Evolutionary conservation across 2,888 invertebrate species (phyloP), one percentile per base, ranked within the genome.

Genomic region (Stenchaetothrips biformis): DNA sequence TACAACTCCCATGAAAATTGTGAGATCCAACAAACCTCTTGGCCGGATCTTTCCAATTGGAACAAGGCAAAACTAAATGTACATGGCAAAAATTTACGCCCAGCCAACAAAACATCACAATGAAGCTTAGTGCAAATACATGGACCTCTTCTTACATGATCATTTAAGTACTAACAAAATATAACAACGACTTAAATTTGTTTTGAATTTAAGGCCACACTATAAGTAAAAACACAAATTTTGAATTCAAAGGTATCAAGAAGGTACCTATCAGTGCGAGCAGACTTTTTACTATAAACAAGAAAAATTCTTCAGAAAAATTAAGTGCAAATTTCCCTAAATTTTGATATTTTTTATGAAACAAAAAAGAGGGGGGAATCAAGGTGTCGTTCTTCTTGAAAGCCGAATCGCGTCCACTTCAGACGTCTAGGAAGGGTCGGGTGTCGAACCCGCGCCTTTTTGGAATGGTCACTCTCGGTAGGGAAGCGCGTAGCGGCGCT

Each of bases 1-100:
- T 25, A 74, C 67, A 74, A 74, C 25, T 74, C 11, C 25, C 67
- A 21, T 74, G 25, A 74, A 53, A 74, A 21, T 21, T 74, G 59
- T 74, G 67, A 74, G 67, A 74, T 74, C 67, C 67, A 25, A 74
- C 21, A 67, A 53, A 67, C 25, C 67, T 25, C 9, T 11, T 25
- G 11, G 11, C 25, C 9, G 67, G 67, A 74, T 74, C 59, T 59
- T 59, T 59, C 59, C 59, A 7, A 59, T 18, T 53, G 53, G 53
- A 53, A 53, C 67, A 67, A 67, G 67, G 6, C 21, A 21, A 67
- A n/a, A 21, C 7, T 25, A 74, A 74, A 74, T 59, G 59, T 59
- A 59, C 59, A 59, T 59, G 59, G 59, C 59, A 59, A 74, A 67
- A 67, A 37, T 37, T 67, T 74, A 74, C 21, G 67, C 25, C 21